Conservation (phyloP, 2,113 vertebrate genomes). For the Procavia capensis region DNA sequence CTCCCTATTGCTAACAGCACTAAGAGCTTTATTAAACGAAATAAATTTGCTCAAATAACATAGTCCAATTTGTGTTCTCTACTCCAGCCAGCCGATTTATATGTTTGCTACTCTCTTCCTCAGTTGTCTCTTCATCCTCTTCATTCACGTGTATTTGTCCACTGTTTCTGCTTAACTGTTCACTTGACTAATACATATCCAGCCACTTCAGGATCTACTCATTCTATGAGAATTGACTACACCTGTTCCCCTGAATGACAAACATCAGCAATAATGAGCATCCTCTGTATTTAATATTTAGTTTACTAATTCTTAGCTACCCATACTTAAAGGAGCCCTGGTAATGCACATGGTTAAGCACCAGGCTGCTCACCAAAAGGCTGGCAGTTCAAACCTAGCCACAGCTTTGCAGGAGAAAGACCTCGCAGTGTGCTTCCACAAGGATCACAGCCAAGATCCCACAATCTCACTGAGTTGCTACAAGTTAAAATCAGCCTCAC, state of each 20-base stretch:
- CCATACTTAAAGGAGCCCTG: no score
- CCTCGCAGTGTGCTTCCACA: no score
- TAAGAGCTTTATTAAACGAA: neutral
- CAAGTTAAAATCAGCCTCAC: no score
- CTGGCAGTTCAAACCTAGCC: no score
- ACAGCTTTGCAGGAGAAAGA: no score
- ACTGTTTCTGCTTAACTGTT: neutral
- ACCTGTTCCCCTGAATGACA: neutral
- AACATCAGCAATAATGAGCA: neutral
- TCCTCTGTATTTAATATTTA: neutral
- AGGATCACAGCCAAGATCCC: no score
- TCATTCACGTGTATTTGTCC: neutral
- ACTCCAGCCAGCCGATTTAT: neutral
- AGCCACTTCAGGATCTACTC: no score
- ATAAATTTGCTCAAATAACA: neutral
- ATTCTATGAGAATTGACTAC: neutral
- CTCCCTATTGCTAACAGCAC: neutral
- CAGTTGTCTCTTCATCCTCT: neutral
- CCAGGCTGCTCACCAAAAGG: no score
- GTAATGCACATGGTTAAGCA: no score
- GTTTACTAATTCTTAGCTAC: neutral
- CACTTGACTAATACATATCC: neutral
- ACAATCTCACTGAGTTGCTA: no score
- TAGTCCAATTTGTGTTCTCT: neutral
- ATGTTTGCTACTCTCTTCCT: neutral